Evolutionary conservation across 2,797 vertebrate species (phyloP).

Genomic region (Pterois miles): DNA sequence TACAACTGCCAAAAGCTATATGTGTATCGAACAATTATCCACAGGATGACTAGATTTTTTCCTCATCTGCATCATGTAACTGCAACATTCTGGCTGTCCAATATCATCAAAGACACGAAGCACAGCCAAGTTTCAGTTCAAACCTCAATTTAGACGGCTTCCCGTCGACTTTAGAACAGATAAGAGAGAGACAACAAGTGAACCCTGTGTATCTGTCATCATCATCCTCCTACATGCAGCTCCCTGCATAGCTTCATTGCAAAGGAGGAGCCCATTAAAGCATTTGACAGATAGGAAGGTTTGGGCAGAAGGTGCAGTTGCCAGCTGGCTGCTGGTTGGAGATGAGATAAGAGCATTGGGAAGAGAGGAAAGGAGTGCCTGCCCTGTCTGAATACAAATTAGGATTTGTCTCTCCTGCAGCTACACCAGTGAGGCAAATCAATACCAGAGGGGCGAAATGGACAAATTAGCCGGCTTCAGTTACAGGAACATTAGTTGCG

Average conservation of each 20-base stretch:
- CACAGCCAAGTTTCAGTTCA: conserved; percentile 25
- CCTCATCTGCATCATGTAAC: conserved; percentile 11
- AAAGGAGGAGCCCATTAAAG: conserved; percentile 74
- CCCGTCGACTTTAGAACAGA: conserved; percentile 43
- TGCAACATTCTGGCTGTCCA: conserved; percentile 33
- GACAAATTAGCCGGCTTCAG: conserved; percentile 40
- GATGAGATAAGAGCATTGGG: conserved; percentile 71
- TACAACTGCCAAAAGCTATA: conserved; percentile 4
- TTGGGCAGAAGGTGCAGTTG: conserved; percentile 61
- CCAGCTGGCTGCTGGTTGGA: conserved; percentile 58
- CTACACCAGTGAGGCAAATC: conserved; percentile 32
- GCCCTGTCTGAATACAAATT: conserved; percentile 68
- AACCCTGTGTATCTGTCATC: conserved; percentile 57
- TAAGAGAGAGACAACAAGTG: conserved; percentile 50
- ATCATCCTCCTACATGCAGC: conserved; percentile 55
- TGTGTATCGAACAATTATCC: conserved; percentile 21
- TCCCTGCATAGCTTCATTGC: conserved; percentile 64
- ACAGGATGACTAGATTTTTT: conserved; percentile 10
- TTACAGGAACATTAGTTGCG: conserved; percentile 32
- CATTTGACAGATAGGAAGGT: conserved; percentile 62
- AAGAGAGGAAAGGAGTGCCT: conserved; percentile 51
- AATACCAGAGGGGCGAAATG: conserved; percentile 53
- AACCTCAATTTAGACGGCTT: conserved; percentile 46
- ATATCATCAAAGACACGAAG: conserved; percentile 26
- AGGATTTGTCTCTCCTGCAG: conserved; percentile 51